Percentiles rank a stretch among this genome's conserved stretches.
Evolutionary conservation across 2,113 vertebrate species (phyloP).

Genomic region (Trichomycterus rosablanca): DNA sequence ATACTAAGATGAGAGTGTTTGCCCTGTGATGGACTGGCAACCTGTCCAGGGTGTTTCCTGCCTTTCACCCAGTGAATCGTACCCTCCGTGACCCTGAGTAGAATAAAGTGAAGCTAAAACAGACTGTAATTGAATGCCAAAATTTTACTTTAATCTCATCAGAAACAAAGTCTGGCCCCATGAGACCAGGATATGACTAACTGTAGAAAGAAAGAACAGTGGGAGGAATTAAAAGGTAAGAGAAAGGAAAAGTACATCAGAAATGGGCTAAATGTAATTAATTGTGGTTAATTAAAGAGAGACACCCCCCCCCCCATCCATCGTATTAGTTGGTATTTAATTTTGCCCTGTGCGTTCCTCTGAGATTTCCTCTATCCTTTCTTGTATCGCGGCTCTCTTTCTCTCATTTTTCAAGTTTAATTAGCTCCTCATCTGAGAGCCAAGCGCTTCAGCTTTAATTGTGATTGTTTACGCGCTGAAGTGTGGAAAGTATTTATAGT

Average conservation of each 20-base stretch:
- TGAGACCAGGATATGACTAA: too few species aligned
- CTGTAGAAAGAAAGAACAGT: too few species aligned
- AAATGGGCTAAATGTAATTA: too few species aligned
- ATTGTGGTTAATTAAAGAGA: neutral
- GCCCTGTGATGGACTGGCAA: too few species aligned
- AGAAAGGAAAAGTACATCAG: neutral
- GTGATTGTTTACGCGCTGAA: slow-evolving; percentile 62
- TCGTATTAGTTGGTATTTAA: slow-evolving; percentile 7
- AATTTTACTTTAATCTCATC: too few species aligned
- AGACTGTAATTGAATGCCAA: too few species aligned
- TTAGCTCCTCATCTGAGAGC: slow-evolving; percentile 52
- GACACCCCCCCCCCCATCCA: neutral
- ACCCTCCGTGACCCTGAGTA: too few species aligned
- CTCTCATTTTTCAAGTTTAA: slow-evolving; percentile 54
- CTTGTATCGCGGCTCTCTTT: slow-evolving; percentile 26
- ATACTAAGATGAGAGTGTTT: too few species aligned
- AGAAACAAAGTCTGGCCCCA: too few species aligned
- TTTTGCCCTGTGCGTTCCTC: neutral
- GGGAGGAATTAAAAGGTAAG: neutral
- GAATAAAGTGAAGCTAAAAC: too few species aligned
- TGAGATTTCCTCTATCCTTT: neutral
- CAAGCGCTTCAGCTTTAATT: slow-evolving; percentile 50
- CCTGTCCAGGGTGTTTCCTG: too few species aligned
- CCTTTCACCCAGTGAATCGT: too few species aligned
- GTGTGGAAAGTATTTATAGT: slow-evolving; percentile 57